Conservation (phyloP, 2,888 invertebrate species). For the Sepioteuthis lessoniana region DNA sequence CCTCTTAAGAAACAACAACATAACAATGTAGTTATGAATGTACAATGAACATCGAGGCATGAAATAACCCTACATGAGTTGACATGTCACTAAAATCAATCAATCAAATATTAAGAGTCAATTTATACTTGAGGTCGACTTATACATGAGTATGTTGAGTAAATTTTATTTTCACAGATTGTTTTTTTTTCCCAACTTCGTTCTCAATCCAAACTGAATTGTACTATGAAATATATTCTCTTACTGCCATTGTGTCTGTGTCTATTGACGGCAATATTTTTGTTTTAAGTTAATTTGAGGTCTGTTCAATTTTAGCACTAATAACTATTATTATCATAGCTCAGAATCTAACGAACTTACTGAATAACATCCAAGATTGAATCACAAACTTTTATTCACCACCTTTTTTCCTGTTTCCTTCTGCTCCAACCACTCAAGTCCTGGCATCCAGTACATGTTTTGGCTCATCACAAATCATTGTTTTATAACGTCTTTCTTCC, state of each 20-base stretch:
- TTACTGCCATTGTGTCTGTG: background rate
- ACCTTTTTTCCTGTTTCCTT: background rate
- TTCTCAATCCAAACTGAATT: no score
- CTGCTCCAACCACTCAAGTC: background rate
- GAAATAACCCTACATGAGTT: no score
- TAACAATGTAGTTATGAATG: no score
- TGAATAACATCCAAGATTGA: slow-evolving; percentile 33
- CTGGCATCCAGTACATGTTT: background rate
- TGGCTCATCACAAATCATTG: background rate
- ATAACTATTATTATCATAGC: background rate
- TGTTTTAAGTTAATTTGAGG: background rate
- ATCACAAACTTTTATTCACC: background rate
- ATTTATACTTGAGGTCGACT: no score
- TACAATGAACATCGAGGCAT: no score
- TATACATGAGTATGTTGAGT: no score
- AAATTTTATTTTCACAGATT: no score
- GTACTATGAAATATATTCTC: no score
- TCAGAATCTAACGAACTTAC: background rate
- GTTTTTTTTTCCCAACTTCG: no score
- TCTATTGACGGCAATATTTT: background rate
- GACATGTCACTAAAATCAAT: no score
- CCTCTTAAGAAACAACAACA: no score
- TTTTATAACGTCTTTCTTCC: background rate
- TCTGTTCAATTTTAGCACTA: slow-evolving; percentile 17
- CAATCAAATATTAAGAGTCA: no score